phyloP scores from a whole-genome alignment of 2,113 vertebrate genomes.

The Oncorhynchus mykiss region DNA sequence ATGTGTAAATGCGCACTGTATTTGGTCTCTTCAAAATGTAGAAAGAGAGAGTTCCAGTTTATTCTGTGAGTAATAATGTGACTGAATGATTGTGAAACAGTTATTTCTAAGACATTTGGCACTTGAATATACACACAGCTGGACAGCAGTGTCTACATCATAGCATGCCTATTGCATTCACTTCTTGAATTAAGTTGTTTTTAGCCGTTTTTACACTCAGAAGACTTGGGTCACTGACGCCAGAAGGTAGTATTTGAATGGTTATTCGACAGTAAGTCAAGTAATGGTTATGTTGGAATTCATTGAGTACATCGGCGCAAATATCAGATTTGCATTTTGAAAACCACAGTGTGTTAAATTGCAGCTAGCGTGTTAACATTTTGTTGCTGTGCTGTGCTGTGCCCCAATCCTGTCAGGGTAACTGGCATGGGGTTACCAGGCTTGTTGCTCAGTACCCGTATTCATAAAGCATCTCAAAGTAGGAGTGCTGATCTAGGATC shows the following conservation, averaged over 20 bases:
- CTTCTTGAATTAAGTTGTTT: not conserved
- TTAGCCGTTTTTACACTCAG: not conserved
- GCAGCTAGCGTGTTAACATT: too few relatives aligned
- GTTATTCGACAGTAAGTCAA: conserved; percentile 23
- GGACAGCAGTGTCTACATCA: not conserved
- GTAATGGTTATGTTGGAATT: not conserved
- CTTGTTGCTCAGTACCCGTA: too few relatives aligned
- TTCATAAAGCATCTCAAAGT: too few relatives aligned
- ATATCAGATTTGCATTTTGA: conserved; percentile 32
- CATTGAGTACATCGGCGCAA: conserved; percentile 33
- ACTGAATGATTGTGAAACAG: not conserved
- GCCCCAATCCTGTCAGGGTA: too few relatives aligned
- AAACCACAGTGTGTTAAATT: not conserved
- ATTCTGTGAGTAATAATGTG: not conserved
- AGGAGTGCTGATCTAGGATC: too few relatives aligned
- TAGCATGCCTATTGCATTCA: conserved; percentile 8
- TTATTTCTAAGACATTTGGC: conserved; percentile 10
- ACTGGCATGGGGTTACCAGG: too few relatives aligned
- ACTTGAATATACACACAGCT: not conserved
- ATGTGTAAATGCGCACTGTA: not conserved
- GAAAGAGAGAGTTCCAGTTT: not conserved
- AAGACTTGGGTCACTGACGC: not conserved
- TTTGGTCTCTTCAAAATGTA: not conserved
- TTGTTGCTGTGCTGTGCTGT: too few relatives aligned
- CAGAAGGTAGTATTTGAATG: conserved; percentile 17